Evolutionary conservation across 2,797 vertebrate genomes (phyloP), one percentile per base, ranked within the genome.

Genomic region (Siniperca scherzeri): DNA sequence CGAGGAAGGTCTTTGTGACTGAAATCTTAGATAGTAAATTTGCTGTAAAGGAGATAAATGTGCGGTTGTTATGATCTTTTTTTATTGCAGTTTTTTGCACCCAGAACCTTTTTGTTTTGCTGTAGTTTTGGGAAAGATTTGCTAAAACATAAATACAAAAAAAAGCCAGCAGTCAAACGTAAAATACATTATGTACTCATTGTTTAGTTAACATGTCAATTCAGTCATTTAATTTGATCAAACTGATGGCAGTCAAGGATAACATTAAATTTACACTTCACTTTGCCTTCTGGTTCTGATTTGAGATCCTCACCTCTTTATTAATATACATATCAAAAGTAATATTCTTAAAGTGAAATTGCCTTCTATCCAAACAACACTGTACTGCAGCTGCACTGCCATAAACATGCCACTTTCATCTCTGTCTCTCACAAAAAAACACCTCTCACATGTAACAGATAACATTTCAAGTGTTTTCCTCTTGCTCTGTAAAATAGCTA

Each of bases 401-500:
- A 42, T 44, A 7, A 66, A 56, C 30, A 21, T 4, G 4, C 6
- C 9, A 38, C 21, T 22, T 56, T 50, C 33, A n/a, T 70, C 48
- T 22, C 5, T 22, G 21, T 59, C 30, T 7, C 25, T 70, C 16
- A 4, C 8, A 8, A 25, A 74, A 42, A 74, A 30, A 21, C 5
- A 17, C 10, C 21, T 17, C 44, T 17, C 44, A 42, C 5, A 8
- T 33, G 19, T 12, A 61, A 2, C 30, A 68, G n/a, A 50, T 61
- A 64, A 40, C 74, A 40, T 92, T 73, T 64, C 27, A 38, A 17
- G 59, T 11, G 14, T 30, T 46, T 61, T 21, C 21, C 8, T 86
- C 57, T 62, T 87, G 12, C 11, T 38, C 42, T 14, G 25, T 57
- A 40, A 92, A 93, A 83, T 82, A 88, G 88, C 80, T 81, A 88